A percentile compares a stretch with the other conserved stretches of the same genome.
Evolutionary conservation across 2,113 vertebrate species (phyloP).

Genomic region (Chloebia gouldiae): DNA sequence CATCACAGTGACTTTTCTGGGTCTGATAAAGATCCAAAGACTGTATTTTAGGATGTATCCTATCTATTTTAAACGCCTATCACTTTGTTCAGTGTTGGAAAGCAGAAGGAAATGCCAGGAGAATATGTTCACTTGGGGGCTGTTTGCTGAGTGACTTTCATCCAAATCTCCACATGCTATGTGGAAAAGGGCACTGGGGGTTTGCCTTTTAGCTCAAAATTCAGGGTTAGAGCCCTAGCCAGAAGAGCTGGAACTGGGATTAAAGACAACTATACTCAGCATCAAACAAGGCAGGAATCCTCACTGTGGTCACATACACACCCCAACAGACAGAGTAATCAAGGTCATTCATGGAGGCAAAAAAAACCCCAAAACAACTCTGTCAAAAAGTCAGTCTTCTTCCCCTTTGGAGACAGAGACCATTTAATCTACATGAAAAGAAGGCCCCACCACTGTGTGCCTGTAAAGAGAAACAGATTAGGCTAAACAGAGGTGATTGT

Average conservation of each 20-base stretch:
- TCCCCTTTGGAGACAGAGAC: neutral
- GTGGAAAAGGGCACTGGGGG: neutral
- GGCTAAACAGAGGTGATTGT: neutral
- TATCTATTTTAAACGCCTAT: neutral
- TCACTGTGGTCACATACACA: neutral
- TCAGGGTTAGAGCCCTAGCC: neutral
- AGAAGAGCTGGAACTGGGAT: neutral
- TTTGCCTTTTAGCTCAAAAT: neutral
- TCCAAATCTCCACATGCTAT: fast-evolving
- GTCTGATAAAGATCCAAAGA: neutral
- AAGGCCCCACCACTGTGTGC: neutral
- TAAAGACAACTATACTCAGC: neutral
- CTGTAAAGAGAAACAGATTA: neutral
- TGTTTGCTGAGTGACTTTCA: neutral
- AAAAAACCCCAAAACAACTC: neutral
- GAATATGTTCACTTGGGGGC: neutral
- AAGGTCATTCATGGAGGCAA: neutral
- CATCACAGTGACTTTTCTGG: neutral
- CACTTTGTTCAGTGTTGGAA: neutral
- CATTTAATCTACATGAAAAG: neutral
- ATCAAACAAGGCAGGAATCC: neutral
- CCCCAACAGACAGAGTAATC: neutral
- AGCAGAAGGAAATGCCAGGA: neutral
- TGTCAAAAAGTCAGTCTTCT: neutral
- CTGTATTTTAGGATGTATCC: neutral